These are phyloP conservation scores for Eurystomus gularis DNA, from an alignment of 2,113 vertebrate species.

Conservation along the genomic window DNA sequence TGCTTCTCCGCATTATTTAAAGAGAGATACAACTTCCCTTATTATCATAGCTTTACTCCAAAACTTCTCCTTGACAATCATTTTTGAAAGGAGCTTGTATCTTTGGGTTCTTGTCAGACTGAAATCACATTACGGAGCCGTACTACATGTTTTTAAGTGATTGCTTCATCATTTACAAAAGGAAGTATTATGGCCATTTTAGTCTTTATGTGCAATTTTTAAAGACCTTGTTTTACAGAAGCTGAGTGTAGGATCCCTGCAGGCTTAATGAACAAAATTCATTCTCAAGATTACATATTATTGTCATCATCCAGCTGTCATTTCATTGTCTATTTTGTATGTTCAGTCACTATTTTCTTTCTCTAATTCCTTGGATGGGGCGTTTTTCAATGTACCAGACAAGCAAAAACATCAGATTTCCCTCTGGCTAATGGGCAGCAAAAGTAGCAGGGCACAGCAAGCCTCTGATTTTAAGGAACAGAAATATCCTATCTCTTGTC, in stretches of 20 bases:
- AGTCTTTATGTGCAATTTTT: background rate
- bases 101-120: background rate
- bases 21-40: background rate
- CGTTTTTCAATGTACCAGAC: background rate
- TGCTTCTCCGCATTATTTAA: background rate
- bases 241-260: background rate
- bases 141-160: background rate
- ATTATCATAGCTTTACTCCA: background rate
- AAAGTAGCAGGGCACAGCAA: background rate
- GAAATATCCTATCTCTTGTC: background rate
- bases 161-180: background rate
- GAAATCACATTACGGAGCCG: background rate
- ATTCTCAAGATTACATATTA: slow-evolving; percentile 19
- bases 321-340: slow-evolving; percentile 22
- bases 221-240: slow-evolving; percentile 23
- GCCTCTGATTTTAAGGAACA: background rate
- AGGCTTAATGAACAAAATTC: slow-evolving; percentile 44
- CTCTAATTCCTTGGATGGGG: background rate
- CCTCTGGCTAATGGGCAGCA: background rate
- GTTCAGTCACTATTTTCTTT: slow-evolving; percentile 22
- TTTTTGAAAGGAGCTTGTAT: background rate
- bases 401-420: background rate
- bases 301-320: slow-evolving; percentile 14
- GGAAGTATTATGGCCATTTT: background rate
- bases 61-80: background rate